phyloP scores from a whole-genome alignment of 2,888 invertebrate genomes.

The Melinaea marsaeus region DNA sequence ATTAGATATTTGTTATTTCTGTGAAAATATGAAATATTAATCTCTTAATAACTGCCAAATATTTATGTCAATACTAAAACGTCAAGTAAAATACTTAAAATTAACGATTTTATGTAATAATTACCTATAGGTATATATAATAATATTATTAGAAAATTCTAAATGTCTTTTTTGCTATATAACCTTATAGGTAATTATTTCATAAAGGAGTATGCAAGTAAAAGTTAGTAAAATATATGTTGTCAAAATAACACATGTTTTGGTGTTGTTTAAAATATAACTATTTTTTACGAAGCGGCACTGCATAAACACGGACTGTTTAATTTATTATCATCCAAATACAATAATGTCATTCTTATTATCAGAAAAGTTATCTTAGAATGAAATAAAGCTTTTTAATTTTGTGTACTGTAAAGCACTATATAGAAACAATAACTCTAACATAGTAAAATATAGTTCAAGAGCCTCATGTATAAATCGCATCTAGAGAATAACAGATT shows the following conservation, averaged over 20 bases:
- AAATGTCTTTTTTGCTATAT: background rate
- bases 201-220: background rate
- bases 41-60: too few relatives aligned
- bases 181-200: background rate
- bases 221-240: background rate
- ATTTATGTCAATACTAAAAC: too few relatives aligned
- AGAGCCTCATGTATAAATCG: constrained; percentile 7
- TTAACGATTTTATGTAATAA: too few relatives aligned
- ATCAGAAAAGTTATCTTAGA: background rate
- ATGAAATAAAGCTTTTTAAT: background rate
- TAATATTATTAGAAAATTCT: too few relatives aligned
- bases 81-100: too few relatives aligned
- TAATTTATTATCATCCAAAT: constrained; percentile 1
- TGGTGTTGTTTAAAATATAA: constrained; percentile 27
- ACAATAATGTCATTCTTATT: background rate
- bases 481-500: constrained; percentile 13
- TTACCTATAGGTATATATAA: too few relatives aligned
- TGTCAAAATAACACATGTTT: constrained; percentile 20
- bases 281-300: constrained; percentile 27
- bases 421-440: constrained; percentile 9
- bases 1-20: too few relatives aligned
- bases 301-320: constrained; percentile 17
- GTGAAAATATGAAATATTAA: too few relatives aligned
- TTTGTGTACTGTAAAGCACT: background rate
- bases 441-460: background rate